Base-by-base conservation (phyloP, 92 coral and sea anemone species). In the Porites cylindrica region DNA sequence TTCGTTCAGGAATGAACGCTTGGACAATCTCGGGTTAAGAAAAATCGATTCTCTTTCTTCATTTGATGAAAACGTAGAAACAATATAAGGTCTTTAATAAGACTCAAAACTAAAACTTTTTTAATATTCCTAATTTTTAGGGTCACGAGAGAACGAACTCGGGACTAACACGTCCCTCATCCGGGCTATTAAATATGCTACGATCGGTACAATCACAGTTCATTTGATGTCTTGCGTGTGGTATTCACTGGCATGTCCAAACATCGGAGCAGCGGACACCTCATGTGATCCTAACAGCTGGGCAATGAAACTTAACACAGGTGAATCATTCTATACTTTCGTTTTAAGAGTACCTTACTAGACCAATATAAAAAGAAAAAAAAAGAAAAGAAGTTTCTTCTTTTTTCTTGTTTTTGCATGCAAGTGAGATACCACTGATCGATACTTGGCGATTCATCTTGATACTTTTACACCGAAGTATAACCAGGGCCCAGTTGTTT, bases 221-320 rank as follows among this genome's bases (percentile, higher is more conserved):
- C 98, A 95, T 66, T 17, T 88, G 18, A 87, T 91, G 68, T 77
- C 98, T 0, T 95, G 98, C 52, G 84, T 81, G 2, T 95, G 98
- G 98, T 95, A 80, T 86, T 81, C 90, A 0, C 66, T 95, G 66
- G 96, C 91, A 7, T 95, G 98, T 58, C 90, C 89, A 21, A 95
- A 95, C 70, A 78, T 70, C 20, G 96, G 89, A 18, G 77, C 90
- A 1, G 82, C 79, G 43, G 78, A 73, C 51, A 53, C 61, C 43
- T 21, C 85, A 12, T 95, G 98, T 63, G 51, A 70, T n/a, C 72
- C 85, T 13, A 62, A 78, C 16, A 79, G 93, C 78, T 95, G 98
- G 98, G 94, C 92, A 20, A 23, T 89, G 14, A 58, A 80, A 18
- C 94, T 93, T 50, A 26, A 75, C 21, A 92, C 96, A 88, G 98